Evolutionary conservation across 1,140 invertebrate species (phyloP).

Genomic region (Sarcophaga bullata): DNA sequence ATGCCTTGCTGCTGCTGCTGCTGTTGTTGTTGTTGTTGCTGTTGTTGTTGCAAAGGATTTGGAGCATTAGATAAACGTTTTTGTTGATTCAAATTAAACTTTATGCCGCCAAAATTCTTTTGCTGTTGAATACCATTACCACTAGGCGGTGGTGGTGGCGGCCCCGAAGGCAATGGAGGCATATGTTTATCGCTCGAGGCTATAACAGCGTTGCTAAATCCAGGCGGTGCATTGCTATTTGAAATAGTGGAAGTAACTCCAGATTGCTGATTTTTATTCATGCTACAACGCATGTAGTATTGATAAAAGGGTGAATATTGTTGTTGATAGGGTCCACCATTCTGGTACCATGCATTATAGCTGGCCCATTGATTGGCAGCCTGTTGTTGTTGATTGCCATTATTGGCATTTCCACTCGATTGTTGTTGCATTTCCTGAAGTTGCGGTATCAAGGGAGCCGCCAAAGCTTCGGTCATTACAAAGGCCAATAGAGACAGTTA

Average conservation of each 20-base stretch:
- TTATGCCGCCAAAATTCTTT: constrained; percentile 61
- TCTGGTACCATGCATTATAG: constrained; percentile 43
- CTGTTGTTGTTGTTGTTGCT: constrained; percentile 51
- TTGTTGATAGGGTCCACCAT: constrained; percentile 53
- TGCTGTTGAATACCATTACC: constrained; percentile 46
- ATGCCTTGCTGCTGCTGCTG: neutral
- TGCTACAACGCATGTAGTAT: constrained; percentile 57
- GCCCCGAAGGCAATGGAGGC: constrained; percentile 57
- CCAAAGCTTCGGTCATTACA: constrained; percentile 60
- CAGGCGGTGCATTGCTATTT: constrained; percentile 60
- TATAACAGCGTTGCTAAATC: constrained; percentile 59
- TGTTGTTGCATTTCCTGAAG: constrained; percentile 63
- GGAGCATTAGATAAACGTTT: constrained; percentile 57
- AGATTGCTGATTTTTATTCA: constrained; percentile 43
- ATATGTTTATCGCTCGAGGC: constrained; percentile 40
- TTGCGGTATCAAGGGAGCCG: constrained; percentile 60
- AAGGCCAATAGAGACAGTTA: neutral
- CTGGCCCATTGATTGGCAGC: constrained; percentile 11
- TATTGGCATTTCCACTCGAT: constrained; percentile 49
- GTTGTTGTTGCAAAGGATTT: constrained; percentile 57
- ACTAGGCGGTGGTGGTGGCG: constrained; percentile 56
- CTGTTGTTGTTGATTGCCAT: constrained; percentile 50
- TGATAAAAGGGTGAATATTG: constrained; percentile 63
- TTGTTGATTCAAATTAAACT: constrained; percentile 63
- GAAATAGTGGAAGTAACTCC: constrained; percentile 58